phyloP scores from a whole-genome alignment of 2,888 invertebrate species.

The Parthenolecanium corni region DNA sequence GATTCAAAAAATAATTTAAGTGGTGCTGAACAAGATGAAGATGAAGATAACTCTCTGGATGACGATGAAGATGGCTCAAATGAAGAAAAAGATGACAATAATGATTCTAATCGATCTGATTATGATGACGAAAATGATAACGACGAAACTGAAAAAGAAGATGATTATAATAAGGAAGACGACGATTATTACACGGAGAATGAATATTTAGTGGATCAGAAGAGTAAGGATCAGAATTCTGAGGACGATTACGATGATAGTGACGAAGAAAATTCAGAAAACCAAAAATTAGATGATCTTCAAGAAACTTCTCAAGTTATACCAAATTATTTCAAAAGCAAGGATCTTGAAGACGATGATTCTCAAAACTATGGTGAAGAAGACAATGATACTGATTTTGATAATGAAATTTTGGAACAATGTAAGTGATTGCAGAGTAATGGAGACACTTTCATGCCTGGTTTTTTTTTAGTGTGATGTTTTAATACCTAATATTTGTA shows the following conservation, averaged over 20 bases:
- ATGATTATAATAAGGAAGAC: not conserved
- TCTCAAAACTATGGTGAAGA: slow-evolving; percentile 35
- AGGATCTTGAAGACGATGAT: too few relatives aligned
- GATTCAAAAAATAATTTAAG: not conserved
- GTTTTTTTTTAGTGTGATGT: too few relatives aligned
- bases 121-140: not conserved
- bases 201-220: not conserved
- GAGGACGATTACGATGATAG: not conserved
- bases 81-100: slow-evolving; percentile 35
- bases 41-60: slow-evolving; percentile 38
- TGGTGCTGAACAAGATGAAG: too few relatives aligned
- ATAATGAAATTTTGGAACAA: too few relatives aligned
- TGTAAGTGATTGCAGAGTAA: too few relatives aligned
- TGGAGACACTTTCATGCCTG: too few relatives aligned
- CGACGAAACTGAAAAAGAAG: not conserved
- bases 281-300: too few relatives aligned
- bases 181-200: not conserved
- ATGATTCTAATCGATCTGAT: slow-evolving; percentile 35
- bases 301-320: too few relatives aligned
- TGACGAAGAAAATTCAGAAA: slow-evolving; percentile 33
- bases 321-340: too few relatives aligned
- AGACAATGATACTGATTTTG: too few relatives aligned
- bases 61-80: slow-evolving; percentile 29
- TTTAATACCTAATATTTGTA: too few relatives aligned
- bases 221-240: not conserved